Evolutionary conservation across 2,888 invertebrate genomes (phyloP).

Genomic region (Pheosia tremula): DNA sequence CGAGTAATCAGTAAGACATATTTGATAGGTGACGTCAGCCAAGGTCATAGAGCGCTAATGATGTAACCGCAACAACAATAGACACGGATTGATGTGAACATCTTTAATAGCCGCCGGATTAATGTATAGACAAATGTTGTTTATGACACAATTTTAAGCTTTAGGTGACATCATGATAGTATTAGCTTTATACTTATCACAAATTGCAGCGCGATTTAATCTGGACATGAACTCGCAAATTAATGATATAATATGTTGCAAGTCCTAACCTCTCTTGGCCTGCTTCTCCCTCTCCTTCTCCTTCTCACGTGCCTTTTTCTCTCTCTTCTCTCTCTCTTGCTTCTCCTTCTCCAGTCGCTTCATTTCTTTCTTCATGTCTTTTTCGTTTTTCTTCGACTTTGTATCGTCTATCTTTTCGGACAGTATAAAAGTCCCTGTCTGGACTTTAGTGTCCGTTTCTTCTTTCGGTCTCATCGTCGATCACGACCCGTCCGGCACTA

Average conservation of each 20-base stretch:
- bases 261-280: conserved; percentile 69
- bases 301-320: conserved; percentile 81
- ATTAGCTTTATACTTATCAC: conserved; percentile 27
- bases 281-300: conserved; percentile 78
- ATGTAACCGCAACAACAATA: conserved; percentile 69
- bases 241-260: conserved; percentile 5
- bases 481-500: conserved; percentile 36
- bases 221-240: conserved; percentile 16
- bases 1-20: conserved; percentile 57
- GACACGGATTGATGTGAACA: conserved; percentile 52
- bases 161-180: conserved; percentile 68
- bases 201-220: conserved; percentile 15
- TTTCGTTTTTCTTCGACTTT: conserved; percentile 75
- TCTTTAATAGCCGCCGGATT: conserved; percentile 48
- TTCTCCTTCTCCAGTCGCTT: conserved; percentile 80
- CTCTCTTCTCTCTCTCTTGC: conserved; percentile 77
- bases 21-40: conserved; percentile 59
- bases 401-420: conserved; percentile 84
- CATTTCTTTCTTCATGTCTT: conserved; percentile 82
- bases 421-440: conserved; percentile 82
- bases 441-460: conserved; percentile 68
- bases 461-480: conserved; percentile 76
- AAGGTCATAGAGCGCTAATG: conserved; percentile 62
- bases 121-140: conserved; percentile 45
- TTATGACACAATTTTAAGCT: conserved; percentile 47